These are phyloP conservation scores for Leptopilina myrica DNA, from an alignment of 2,888 invertebrate genomes.

Conservation along the genomic window DNA sequence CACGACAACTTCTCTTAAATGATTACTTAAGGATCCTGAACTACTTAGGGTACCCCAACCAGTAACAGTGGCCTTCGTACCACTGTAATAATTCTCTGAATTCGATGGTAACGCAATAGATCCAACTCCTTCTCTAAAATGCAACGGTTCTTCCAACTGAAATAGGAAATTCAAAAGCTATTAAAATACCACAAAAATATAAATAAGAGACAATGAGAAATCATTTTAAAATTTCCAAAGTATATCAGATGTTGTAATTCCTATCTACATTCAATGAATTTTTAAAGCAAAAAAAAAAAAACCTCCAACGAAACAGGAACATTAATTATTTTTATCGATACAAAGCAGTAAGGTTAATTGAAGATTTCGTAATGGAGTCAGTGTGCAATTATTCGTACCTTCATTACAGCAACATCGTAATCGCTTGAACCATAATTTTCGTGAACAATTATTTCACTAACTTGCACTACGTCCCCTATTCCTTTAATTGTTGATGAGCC, in stretches of 20 bases:
- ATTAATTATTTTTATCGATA: no score
- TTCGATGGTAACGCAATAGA: slow-evolving; percentile 62
- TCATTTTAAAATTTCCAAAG: no score
- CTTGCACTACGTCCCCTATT: slow-evolving; percentile 44
- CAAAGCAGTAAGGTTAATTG: not conserved
- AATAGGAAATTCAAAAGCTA: slow-evolving; percentile 39
- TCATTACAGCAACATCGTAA: slow-evolving; percentile 65
- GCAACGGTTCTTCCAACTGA: slow-evolving; percentile 62
- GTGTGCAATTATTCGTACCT: slow-evolving; percentile 44
- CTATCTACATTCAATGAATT: not conserved
- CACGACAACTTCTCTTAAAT: slow-evolving; percentile 66
- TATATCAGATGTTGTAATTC: not conserved
- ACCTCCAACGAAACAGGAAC: no score
- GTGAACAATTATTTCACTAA: slow-evolving; percentile 59
- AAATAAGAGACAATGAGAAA: not conserved
- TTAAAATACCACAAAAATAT: no score
- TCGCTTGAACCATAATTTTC: slow-evolving; percentile 65
- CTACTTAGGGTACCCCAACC: slow-evolving; percentile 69
- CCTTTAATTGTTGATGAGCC: slow-evolving; percentile 53
- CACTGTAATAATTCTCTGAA: slow-evolving; percentile 60
- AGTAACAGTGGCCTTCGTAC: slow-evolving; percentile 65
- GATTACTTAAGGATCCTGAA: slow-evolving; percentile 60
- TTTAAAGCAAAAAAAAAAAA: no score
- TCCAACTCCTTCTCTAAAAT: slow-evolving; percentile 56
- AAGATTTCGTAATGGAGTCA: not conserved